phyloP scores from a whole-genome alignment of 2,797 vertebrate genomes.

The Myotis vivesi region DNA sequence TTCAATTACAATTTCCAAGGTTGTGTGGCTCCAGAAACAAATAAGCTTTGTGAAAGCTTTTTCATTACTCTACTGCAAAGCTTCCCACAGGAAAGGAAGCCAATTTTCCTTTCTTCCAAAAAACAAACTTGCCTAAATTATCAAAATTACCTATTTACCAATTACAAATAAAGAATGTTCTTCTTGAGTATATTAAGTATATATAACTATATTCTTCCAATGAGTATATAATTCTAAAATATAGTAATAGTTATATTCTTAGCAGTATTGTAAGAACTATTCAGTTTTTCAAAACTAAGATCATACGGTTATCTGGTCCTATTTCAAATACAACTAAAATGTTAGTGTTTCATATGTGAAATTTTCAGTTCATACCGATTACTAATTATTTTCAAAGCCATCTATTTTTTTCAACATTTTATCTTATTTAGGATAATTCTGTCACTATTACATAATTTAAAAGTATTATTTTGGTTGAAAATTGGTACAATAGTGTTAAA shows the following conservation, averaged over 20 bases:
- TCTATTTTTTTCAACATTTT: neutral
- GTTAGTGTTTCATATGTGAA: neutral
- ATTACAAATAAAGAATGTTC: neutral
- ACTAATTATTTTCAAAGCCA: neutral
- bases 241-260: neutral
- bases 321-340: conserved; percentile 1
- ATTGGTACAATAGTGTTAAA: neutral
- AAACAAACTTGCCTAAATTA: neutral
- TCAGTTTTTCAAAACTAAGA: conserved; percentile 25
- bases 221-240: neutral
- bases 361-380: neutral
- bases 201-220: neutral
- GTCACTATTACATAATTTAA: neutral
- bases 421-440: neutral
- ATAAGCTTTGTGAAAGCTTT: neutral
- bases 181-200: neutral
- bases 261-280: neutral
- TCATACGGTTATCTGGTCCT: neutral
- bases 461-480: neutral
- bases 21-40: conserved; percentile 21
- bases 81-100: neutral
- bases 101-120: neutral
- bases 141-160: neutral
- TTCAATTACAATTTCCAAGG: neutral
- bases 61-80: neutral